A percentile compares a stretch with the other conserved stretches of the same genome.
phyloP scores from a whole-genome alignment of 2,113 vertebrate genomes.

The Ictidomys tridecemlineatus region DNA sequence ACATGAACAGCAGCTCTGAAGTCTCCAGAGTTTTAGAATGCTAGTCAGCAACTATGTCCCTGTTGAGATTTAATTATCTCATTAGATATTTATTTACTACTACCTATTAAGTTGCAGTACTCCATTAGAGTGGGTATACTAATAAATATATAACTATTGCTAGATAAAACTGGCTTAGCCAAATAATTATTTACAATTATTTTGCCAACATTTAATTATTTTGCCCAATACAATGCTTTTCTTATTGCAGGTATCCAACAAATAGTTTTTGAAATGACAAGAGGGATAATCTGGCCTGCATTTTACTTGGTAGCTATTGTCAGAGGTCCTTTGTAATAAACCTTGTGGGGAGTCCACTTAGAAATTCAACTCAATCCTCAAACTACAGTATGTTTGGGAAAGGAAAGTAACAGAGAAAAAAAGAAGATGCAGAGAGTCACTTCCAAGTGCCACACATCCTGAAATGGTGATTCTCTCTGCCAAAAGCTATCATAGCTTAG shows the following conservation, averaged over 20 bases:
- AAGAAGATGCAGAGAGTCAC: neutral
- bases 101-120: conserved; percentile 63
- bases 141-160: conserved; percentile 39
- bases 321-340: neutral
- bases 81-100: conserved; percentile 74
- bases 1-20: conserved; percentile 11
- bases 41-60: conserved; percentile 70
- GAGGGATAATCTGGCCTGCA: neutral
- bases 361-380: neutral
- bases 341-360: neutral
- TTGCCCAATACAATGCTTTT: neutral
- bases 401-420: neutral
- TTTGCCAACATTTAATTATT: neutral
- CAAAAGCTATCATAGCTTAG: neutral
- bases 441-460: neutral
- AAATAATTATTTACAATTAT: conserved; percentile 58
- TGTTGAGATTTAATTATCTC: conserved; percentile 74
- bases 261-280: neutral
- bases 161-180: conserved; percentile 42
- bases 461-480: conserved; percentile 2
- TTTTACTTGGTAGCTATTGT: neutral
- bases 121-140: neutral
- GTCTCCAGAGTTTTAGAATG: conserved; percentile 61
- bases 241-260: neutral
- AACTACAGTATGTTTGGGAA: neutral